Evolutionary conservation across 2,797 vertebrate species (phyloP), one percentile per base, ranked within the genome.

Genomic region (Tangara arthus): DNA sequence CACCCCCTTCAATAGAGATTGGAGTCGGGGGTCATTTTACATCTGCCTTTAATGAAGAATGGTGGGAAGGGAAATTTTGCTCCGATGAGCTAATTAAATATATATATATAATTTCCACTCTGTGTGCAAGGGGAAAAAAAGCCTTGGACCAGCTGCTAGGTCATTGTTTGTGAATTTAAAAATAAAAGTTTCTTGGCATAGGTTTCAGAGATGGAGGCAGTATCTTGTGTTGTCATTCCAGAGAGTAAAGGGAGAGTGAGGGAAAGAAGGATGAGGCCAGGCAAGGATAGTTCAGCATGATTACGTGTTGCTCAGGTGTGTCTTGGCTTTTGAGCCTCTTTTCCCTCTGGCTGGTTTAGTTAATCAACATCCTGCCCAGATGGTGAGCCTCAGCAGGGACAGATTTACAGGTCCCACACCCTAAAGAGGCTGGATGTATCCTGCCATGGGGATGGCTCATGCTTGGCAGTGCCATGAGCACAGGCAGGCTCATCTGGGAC

Each of bases 81-180:
- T 96, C 88, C n/a, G 3, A 84, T 95, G 93, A 97, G 96, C 95
- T 96, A 95, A 97, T 97, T 96, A 96, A 96, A 97, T 97, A 94
- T 95, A 97, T 96, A 96, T 96, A 96, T 96, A 96, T 96, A 95
- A 97, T 96, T 97, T 97, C 90, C 90, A 91, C 82, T 70, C 80
- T 59, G n/a, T 82, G 83, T 93, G 77, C 73, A 59, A 93, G 82
- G 82, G 35, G 20, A 53, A 61, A 61, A 85, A 78, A 72, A 82
- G 64, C 75, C 88, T 95, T 88, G 52, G 85, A 90, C 95, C 96
- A 94, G 21, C 69, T 96, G 93, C 93, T 97, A 49, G 94, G 96
- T 97, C 97, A 98, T 98, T 98, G 97, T 98, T 98, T 79, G 42
- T 11, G 34, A 94, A 95, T 96, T 97, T 97, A 98, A 98, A 98